phyloP scores from a whole-genome alignment of 2,113 vertebrate species.

The Ovis canadensis region DNA sequence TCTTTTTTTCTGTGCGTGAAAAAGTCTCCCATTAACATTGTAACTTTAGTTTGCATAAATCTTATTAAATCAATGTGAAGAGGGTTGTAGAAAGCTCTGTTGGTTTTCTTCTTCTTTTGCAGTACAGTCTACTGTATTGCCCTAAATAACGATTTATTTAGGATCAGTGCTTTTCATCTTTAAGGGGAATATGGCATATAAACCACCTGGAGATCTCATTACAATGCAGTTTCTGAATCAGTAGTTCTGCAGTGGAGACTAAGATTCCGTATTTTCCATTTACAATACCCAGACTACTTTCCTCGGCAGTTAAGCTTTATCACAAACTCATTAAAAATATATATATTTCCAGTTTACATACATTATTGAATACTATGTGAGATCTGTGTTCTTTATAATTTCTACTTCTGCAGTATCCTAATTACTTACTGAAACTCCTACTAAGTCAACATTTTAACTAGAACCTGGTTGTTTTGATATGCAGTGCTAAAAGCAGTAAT shows the following conservation, averaged over 20 bases:
- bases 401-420: background rate
- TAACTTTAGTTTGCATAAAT: background rate
- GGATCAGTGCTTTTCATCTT: background rate
- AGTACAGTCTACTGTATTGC: background rate
- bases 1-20: background rate
- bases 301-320: background rate
- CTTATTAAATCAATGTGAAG: background rate
- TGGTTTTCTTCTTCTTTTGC: background rate
- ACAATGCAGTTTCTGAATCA: background rate
- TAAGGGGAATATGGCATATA: background rate
- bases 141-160: slow-evolving; percentile 15
- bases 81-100: background rate
- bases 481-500: background rate
- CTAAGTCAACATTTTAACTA: background rate
- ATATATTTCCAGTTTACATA: background rate
- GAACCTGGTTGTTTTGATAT: background rate
- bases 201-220: background rate
- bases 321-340: background rate
- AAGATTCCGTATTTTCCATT: background rate
- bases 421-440: background rate
- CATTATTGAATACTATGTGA: background rate
- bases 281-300: background rate
- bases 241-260: background rate
- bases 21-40: background rate
- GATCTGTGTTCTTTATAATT: background rate